phyloP scores from a whole-genome alignment of 2,113 vertebrate genomes.

The Capreolus pygargus region DNA sequence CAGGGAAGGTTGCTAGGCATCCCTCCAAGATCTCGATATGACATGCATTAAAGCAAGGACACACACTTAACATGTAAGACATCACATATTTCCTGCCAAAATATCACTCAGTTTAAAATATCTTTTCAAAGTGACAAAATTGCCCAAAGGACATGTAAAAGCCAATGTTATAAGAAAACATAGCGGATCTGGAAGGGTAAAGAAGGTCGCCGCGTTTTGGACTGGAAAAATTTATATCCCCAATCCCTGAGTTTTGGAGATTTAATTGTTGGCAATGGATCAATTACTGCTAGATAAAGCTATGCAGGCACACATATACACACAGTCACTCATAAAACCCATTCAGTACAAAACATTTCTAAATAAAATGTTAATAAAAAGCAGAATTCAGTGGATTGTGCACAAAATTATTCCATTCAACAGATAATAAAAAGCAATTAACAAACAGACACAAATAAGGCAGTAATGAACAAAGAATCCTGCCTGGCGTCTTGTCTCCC shows the following conservation, averaged over 20 bases:
- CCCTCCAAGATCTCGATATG: too few relatives aligned
- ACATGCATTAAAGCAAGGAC: neutral
- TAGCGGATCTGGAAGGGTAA: neutral
- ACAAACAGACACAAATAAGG: neutral
- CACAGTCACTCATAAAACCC: neutral
- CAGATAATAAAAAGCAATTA: slow-evolving; percentile 15
- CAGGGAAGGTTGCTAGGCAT: neutral
- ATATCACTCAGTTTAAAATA: neutral
- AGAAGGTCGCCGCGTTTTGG: neutral
- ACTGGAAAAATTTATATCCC: neutral
- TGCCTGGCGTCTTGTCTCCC: neutral
- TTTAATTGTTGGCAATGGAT: neutral
- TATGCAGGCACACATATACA: neutral
- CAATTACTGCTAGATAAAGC: neutral
- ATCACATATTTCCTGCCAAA: neutral
- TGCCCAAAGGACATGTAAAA: neutral
- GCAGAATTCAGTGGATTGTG: neutral
- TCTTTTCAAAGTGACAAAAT: neutral
- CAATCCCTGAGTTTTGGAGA: neutral
- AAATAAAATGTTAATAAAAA: neutral
- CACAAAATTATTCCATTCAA: neutral
- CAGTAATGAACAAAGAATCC: neutral
- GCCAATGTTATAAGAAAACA: neutral
- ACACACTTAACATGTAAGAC: neutral
- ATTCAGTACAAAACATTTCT: neutral